Conservation (phyloP, 35 echinoderm and acorn worm genomes). For the Patiria miniata region DNA sequence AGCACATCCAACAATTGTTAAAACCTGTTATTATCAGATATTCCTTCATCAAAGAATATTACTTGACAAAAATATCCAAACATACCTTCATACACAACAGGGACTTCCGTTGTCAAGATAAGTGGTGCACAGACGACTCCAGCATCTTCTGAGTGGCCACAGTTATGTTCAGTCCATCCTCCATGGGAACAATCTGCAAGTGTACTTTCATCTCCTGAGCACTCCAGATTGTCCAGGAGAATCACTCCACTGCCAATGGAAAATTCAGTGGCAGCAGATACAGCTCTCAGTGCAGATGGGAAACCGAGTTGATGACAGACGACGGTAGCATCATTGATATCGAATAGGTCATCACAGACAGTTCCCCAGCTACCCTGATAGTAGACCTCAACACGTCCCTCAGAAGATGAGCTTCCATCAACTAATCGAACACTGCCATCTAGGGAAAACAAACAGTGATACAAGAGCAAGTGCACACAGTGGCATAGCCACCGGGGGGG, state of each 20-base stretch:
- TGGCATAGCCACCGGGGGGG: too few species aligned
- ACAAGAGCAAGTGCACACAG: background rate
- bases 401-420: background rate
- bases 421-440: slow-evolving; percentile 13
- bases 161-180: slow-evolving; percentile 30
- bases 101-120: too few species aligned
- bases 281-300: background rate
- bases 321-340: slow-evolving; percentile 35
- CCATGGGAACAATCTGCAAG: background rate
- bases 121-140: slow-evolving; percentile 43
- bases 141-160: slow-evolving; percentile 43
- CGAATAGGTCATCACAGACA: slow-evolving; percentile 56
- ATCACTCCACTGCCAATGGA: slow-evolving; percentile 24
- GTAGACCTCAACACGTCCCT: slow-evolving; percentile 23
- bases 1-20: too few species aligned
- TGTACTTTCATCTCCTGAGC: background rate
- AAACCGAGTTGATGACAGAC: slow-evolving; percentile 59
- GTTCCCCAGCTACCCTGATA: slow-evolving; percentile 38
- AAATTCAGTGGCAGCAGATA: background rate
- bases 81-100: too few species aligned
- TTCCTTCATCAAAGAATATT: too few species aligned
- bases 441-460: too few species aligned
- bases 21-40: too few species aligned
- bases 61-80: too few species aligned
- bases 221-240: slow-evolving; percentile 34